These are phyloP conservation scores for Amblyornis subalaris DNA, from an alignment of 2,113 vertebrate species.

Conservation along the genomic window DNA sequence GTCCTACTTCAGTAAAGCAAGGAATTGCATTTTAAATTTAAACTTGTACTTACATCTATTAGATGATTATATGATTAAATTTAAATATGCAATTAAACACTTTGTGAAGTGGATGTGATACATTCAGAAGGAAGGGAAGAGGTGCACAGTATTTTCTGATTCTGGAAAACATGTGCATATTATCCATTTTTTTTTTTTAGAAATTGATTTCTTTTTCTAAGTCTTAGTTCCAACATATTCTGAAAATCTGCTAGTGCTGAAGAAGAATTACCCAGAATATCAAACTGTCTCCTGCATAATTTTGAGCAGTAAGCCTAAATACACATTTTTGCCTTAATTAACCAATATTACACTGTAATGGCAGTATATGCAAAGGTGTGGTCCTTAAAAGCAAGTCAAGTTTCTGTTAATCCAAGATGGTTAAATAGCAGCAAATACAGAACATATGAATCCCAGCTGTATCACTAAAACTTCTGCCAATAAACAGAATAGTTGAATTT, in stretches of 20 bases:
- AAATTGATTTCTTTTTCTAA: not conserved
- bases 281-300: not conserved
- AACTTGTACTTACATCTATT: not conserved
- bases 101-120: not conserved
- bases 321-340: not conserved
- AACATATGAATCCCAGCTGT: conserved; percentile 37
- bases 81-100: conserved; percentile 6
- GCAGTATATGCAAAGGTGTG: not conserved
- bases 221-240: not conserved
- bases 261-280: not conserved
- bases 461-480: not conserved
- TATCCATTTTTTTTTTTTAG: not conserved
- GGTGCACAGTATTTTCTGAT: not conserved
- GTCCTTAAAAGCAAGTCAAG: not conserved
- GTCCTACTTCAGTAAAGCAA: not conserved
- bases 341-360: not conserved
- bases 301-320: not conserved
- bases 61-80: not conserved
- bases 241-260: not conserved
- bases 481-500: not conserved
- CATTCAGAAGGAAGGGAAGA: not conserved
- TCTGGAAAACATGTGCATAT: not conserved
- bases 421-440: conserved; percentile 9
- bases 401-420: conserved; percentile 33
- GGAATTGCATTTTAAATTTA: not conserved